Conservation (phyloP, 2,888 invertebrate species). For the Strigamia transsilvanica region DNA sequence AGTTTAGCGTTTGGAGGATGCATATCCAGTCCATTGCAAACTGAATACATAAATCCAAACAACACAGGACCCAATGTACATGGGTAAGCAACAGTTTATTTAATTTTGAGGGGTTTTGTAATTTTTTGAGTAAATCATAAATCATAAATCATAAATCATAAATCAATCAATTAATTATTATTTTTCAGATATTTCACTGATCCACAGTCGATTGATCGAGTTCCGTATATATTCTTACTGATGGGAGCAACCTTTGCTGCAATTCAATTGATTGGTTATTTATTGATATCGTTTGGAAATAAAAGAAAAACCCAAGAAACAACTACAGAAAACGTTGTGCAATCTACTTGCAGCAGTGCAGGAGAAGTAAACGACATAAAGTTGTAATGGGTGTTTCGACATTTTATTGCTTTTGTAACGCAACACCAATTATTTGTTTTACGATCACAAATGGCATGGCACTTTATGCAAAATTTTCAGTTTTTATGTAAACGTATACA, state of each 20-base stretch:
- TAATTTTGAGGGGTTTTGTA: no score
- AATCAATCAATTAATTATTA: no score
- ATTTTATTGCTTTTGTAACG: no score
- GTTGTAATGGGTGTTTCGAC: no score
- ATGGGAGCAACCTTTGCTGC: background rate
- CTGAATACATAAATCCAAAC: background rate
- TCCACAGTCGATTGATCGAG: background rate
- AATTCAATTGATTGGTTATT: background rate
- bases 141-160: no score
- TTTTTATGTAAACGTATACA: no score
- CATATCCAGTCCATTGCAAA: background rate
- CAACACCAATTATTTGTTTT: no score
- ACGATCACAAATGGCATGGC: no score
- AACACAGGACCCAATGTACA: background rate
- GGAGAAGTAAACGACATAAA: no score
- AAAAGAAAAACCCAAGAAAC: background rate
- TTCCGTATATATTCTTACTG: background rate
- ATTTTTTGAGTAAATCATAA: no score
- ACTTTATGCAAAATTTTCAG: no score
- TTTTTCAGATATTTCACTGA: background rate
- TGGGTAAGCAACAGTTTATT: background rate
- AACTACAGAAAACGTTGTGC: background rate
- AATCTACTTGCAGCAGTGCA: background rate
- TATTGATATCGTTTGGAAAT: background rate
- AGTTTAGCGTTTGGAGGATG: background rate